Percentiles rank a stretch among this genome's conserved stretches.
These are phyloP conservation scores for Peromyscus polionotus DNA, from an alignment of 2,113 vertebrate species.

Conservation along the genomic window DNA sequence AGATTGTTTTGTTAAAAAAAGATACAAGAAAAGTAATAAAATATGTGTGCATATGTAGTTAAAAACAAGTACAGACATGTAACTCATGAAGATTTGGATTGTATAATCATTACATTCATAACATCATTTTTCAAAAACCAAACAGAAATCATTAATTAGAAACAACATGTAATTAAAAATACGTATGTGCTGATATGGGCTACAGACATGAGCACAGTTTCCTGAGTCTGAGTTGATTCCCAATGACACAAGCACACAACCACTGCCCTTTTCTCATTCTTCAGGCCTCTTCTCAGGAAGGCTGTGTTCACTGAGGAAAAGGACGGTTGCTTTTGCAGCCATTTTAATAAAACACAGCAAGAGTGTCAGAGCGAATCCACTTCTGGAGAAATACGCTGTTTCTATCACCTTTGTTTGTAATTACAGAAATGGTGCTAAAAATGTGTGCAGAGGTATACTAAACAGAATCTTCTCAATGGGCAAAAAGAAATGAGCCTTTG, in stretches of 20 bases:
- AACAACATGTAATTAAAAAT: background rate
- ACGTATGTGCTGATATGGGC: background rate
- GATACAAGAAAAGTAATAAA: conserved; percentile 10
- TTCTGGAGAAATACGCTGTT: rapidly evolving
- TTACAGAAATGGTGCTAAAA: background rate
- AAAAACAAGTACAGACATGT: background rate
- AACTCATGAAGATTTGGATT: conserved; percentile 45
- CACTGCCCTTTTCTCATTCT: no score
- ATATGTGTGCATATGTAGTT: conserved; percentile 1
- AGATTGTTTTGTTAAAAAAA: conserved; percentile 52
- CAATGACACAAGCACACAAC: background rate
- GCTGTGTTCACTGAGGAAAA: rapidly evolving
- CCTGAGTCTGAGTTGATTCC: no score
- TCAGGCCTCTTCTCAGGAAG: background rate
- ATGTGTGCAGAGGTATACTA: background rate
- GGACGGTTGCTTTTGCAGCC: background rate
- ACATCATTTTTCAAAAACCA: conserved; percentile 54
- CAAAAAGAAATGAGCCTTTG: background rate
- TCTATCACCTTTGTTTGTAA: background rate
- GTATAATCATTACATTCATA: conserved; percentile 27
- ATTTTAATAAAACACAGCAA: rapidly evolving
- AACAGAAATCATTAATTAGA: conserved; percentile 59
- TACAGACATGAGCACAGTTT: background rate
- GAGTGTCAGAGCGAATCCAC: background rate
- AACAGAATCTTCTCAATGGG: background rate